These are phyloP conservation scores for Hyposoter dolosus DNA, from an alignment of 2,888 invertebrate genomes.

Conservation along the genomic window DNA sequence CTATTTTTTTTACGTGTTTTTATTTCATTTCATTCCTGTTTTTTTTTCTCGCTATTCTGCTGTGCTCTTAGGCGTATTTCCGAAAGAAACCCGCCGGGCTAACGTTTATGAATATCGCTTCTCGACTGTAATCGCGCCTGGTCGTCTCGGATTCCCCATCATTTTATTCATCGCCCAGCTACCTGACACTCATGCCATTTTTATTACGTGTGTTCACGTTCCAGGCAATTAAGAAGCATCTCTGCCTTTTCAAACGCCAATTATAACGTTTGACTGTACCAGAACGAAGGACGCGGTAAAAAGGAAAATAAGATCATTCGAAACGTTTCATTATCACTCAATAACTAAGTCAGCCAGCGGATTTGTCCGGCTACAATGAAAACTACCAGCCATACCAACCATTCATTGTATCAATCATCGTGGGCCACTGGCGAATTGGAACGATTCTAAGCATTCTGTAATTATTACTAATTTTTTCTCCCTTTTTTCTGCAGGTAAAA, in stretches of 20 bases:
- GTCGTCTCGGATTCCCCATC: constrained; percentile 63
- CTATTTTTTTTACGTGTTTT: constrained; percentile 11
- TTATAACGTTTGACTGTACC: constrained; percentile 33
- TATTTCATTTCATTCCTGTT: constrained; percentile 25
- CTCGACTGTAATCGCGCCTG: constrained; percentile 16
- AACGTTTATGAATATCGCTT: constrained; percentile 52
- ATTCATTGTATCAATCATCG: not conserved
- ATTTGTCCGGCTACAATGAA: constrained; percentile 19
- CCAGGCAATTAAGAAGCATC: constrained; percentile 66
- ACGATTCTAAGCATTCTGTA: not conserved
- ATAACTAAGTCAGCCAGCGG: constrained; percentile 55
- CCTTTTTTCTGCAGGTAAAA: not conserved
- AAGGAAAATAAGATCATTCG: not conserved
- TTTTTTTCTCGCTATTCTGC: constrained; percentile 14
- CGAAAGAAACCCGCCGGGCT: constrained; percentile 50
- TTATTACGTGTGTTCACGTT: constrained; percentile 30
- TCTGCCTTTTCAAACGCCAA: constrained; percentile 47
- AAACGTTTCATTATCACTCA: constrained; percentile 63
- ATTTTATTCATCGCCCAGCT: constrained; percentile 62
- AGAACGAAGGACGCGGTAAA: not conserved
- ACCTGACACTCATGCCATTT: constrained; percentile 60
- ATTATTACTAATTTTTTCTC: not conserved
- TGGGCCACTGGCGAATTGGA: not conserved
- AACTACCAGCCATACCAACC: not conserved
- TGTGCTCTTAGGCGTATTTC: constrained; percentile 36